These are phyloP conservation scores for Cephalopachus bancanus DNA, from an alignment of 2,797 vertebrate genomes.

Conservation along the genomic window DNA sequence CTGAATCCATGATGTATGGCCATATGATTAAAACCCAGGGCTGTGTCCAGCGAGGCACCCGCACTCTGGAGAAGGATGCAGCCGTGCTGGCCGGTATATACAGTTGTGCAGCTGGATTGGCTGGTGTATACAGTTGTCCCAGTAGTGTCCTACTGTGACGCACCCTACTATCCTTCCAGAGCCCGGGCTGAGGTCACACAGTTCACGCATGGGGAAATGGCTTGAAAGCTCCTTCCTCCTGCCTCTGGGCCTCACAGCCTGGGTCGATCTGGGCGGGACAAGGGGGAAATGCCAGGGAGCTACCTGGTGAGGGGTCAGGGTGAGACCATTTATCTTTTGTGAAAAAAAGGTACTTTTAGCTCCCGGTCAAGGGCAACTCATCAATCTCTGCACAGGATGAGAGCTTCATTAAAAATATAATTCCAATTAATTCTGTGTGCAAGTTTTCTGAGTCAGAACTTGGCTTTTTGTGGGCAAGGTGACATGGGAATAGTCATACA, in stretches of 20 bases:
- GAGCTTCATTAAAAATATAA: slow-evolving; percentile 1
- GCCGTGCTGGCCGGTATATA: background rate
- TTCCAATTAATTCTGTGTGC: slow-evolving; percentile 30
- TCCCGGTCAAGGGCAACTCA: background rate
- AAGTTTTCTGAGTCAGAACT: slow-evolving; percentile 26
- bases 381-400: background rate
- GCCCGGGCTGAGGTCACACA: background rate
- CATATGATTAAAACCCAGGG: background rate
- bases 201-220: rapidly evolving
- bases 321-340: background rate
- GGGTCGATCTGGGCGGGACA: background rate
- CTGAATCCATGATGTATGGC: background rate
- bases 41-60: too few relatives aligned
- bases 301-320: background rate
- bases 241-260: background rate
- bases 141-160: background rate
- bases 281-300: background rate
- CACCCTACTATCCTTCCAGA: background rate
- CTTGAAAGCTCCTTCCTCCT: background rate
- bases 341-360: background rate
- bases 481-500: background rate
- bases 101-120: background rate
- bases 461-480: background rate
- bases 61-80: background rate
- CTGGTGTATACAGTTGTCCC: background rate